Base-by-base conservation (phyloP, 2,888 invertebrate species). In the Hyalella azteca region DNA sequence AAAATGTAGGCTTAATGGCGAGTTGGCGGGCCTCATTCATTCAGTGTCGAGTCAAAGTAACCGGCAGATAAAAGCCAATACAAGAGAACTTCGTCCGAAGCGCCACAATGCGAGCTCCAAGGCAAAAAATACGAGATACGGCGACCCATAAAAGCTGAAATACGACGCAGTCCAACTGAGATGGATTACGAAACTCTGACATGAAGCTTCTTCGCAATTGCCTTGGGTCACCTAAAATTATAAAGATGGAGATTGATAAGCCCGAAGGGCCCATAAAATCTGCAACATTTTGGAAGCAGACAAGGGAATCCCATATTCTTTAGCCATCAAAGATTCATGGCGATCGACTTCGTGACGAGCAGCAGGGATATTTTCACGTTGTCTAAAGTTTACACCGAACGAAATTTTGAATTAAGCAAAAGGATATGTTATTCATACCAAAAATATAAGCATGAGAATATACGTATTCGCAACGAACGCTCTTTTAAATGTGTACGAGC, bases 141-240 rank as follows among this genome's bases (percentile, higher is more conserved):
- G 54, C 22, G 7, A 29, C 29, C 54, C 26, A 54, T 54, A 54
- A 54, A 54, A 54, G 29, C 54, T 26, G 26, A 54, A 54, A 26
- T 54, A 54, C 54, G 54, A 54, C 54, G 9, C 22, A 29, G 26
- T 29, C 26, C 22, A 54, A 54, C 54, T 54, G 54, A 54, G 54
- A 54, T 26, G 54, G 54, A 54, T 54, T 54, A 54, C 54, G 54
- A 54, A 54, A 54, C 54, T 54, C 54, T 22, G 54, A 54, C 54
- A 22, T 26, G 54, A 29, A 54, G 54, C 54, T 22, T 22, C 54
- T 54, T 26, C 22, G 26, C 54, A 29, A 54, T 54, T 26, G 54
- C 54, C 29, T 29, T 7, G 26, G 29, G 54, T 26, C 54, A 54
- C 26, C 22, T 54, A 22, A 54, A 54, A 54, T 54, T 54, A 54